Conservation (phyloP, 2,113 vertebrate species). For the Strix aluco region DNA sequence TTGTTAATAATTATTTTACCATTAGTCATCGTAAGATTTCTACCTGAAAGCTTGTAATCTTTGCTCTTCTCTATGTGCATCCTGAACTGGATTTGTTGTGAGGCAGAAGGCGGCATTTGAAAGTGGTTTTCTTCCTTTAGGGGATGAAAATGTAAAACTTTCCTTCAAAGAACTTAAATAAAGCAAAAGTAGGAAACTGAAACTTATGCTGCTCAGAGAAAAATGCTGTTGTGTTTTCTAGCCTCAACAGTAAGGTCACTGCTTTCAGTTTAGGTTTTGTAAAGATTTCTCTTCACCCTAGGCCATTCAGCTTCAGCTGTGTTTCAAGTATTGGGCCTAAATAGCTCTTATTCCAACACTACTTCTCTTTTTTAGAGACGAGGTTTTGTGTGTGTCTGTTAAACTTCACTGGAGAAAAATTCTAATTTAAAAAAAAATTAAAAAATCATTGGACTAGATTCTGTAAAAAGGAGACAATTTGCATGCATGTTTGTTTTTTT, state of each 20-base stretch:
- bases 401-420: not conserved
- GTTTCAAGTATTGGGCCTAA: not conserved
- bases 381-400: not conserved
- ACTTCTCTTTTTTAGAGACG: not conserved
- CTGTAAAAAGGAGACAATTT: not conserved
- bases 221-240: not conserved
- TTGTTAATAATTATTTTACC: not conserved
- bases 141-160: not conserved
- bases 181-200: constrained; percentile 8
- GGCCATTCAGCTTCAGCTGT: not conserved
- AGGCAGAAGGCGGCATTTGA: not conserved
- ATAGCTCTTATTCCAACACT: not conserved
- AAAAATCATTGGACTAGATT: not conserved
- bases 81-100: not conserved
- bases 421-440: not conserved
- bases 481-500: not conserved
- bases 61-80: not conserved
- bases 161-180: not conserved
- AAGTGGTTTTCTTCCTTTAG: not conserved
- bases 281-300: not conserved
- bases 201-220: not conserved
- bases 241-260: not conserved
- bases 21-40: not conserved
- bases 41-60: not conserved
- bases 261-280: constrained; percentile 12